phyloP scores from a whole-genome alignment of 2,797 vertebrate species.

The Tragelaphus eurycerus region DNA sequence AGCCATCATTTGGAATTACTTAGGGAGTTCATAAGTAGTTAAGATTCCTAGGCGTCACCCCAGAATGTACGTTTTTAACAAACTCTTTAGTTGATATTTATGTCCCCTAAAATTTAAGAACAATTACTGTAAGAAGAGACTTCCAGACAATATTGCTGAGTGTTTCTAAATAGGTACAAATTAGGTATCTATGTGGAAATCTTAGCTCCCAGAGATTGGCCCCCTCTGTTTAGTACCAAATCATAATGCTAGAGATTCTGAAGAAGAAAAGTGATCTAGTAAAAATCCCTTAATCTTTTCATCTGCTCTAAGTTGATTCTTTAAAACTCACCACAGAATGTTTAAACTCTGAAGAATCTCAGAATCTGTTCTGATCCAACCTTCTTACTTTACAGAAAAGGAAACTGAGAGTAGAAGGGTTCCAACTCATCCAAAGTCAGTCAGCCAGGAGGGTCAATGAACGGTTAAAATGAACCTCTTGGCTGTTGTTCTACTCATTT shows the following conservation, averaged over 20 bases:
- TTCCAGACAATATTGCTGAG: neutral
- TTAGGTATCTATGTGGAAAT: neutral
- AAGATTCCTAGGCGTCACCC: neutral
- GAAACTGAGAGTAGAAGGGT: neutral
- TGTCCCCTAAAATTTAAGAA: neutral
- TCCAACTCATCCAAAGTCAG: neutral
- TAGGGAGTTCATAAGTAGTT: neutral
- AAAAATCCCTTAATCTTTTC: conserved; percentile 15
- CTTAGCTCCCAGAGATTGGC: neutral
- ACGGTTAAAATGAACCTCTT: neutral
- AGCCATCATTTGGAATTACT: neutral
- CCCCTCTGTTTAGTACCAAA: neutral
- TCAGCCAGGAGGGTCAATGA: neutral
- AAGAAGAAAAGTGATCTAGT: neutral
- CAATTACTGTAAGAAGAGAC: neutral
- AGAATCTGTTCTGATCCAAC: neutral
- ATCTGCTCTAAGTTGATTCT: neutral
- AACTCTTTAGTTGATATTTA: neutral
- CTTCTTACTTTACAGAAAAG: neutral
- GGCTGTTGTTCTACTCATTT: neutral
- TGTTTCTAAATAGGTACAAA: conserved; percentile 5
- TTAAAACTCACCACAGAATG: conserved; percentile 6
- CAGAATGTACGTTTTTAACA: conserved; percentile 30
- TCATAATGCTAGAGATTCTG: neutral
- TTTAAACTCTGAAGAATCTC: neutral